Base-by-base conservation (phyloP, 1,140 invertebrate genomes). In the Helicoverpa zea region DNA sequence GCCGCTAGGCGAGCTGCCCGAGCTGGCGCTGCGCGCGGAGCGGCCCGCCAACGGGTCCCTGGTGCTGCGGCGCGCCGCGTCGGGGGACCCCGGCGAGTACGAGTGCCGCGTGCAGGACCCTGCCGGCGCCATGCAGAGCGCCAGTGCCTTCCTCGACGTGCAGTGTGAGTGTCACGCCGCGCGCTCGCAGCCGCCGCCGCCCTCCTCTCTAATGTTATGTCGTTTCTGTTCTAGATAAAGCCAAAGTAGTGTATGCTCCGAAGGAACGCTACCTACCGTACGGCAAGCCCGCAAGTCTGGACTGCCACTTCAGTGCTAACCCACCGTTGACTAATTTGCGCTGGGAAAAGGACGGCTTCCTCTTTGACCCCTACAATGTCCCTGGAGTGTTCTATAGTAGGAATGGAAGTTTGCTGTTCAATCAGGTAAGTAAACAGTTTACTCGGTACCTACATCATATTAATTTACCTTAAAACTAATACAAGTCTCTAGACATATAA, bases 271-370 rank as follows among this genome's bases (percentile, higher is more conserved):
- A 97, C 88, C 96, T 99, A 78, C 98, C 98, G 0, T 97, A 97
- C 83, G 98, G 98, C n/a, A 97, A 98, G 86, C 96, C 97, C n/a
- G 98, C 98, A 14, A 96, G 98, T 54, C 96, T 99, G 54, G 98
- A 98, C 91, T 99, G 99, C 92, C 98, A 98, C 89, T 98, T 99
- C 85, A 96, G 98, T 86, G 98, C 98, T 0, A 99, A 99, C 96
- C 99, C 99, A 16, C 97, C 98, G 2, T 95, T 99, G 74, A 98
- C 98, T n/a, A 98, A 98, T 90, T 95, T 99, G 23, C 97, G 98
- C 68, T 99, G 99, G 99, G 98, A 98, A 89, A 98, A 99, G 92
- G 98, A 99, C 91, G 98, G 98, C 18, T 98, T 98, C 86, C 96
- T 98, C 0, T 98, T 98, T 89, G 98, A 99, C 92, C 98, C 98